These are phyloP conservation scores for Muntiacus muntjak DNA, from an alignment of 2,113 vertebrate species.

Conservation along the genomic window DNA sequence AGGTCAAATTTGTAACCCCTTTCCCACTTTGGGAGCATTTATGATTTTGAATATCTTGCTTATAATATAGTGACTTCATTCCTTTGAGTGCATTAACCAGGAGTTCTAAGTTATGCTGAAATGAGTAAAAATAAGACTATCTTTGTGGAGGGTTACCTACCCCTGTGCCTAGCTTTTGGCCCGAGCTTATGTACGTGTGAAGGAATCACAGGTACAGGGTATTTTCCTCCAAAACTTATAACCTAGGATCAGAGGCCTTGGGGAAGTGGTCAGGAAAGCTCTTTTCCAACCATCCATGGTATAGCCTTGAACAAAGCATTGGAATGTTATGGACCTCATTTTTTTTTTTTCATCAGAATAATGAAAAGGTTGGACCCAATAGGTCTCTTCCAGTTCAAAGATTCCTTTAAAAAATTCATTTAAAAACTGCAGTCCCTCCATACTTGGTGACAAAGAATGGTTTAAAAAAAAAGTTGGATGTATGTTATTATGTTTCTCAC, in stretches of 20 bases:
- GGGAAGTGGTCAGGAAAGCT: background rate
- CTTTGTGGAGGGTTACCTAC: background rate
- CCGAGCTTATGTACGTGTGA: background rate
- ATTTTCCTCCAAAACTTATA: background rate
- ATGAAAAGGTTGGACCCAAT: background rate
- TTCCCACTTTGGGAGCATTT: background rate
- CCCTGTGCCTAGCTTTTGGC: background rate
- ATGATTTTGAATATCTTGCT: background rate
- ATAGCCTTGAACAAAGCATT: background rate
- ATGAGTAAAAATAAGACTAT: background rate
- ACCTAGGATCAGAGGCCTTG: background rate
- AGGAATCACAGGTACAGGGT: fast-evolving
- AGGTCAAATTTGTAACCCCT: background rate
- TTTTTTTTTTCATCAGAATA: background rate
- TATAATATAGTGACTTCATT: background rate
- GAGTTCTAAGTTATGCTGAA: background rate
- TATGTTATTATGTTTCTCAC: background rate
- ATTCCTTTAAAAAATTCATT: background rate
- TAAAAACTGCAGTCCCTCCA: background rate
- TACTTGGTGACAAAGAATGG: background rate
- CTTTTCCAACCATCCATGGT: fast-evolving
- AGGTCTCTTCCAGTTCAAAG: background rate
- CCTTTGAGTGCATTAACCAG: no score
- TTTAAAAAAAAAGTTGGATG: background rate
- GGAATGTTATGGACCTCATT: background rate